phyloP scores from a whole-genome alignment of 1,140 invertebrate species.

The Augochlora pura region DNA sequence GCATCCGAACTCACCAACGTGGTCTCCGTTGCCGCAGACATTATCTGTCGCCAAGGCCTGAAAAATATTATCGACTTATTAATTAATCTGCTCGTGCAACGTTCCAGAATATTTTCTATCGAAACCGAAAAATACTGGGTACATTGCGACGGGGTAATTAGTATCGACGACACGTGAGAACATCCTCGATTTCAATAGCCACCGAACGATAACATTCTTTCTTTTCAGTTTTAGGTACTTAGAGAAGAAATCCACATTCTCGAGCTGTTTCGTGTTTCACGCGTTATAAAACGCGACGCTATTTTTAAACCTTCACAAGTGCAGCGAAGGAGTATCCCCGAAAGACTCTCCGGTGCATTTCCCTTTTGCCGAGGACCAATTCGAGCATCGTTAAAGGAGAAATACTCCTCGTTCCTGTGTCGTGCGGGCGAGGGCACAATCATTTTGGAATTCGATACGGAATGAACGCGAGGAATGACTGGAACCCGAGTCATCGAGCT shows the following conservation, averaged over 20 bases:
- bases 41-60: slow-evolving; percentile 61
- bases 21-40: slow-evolving; percentile 57
- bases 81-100: not conserved
- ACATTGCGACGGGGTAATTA: too few species aligned
- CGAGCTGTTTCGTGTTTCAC: slow-evolving; percentile 3
- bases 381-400: slow-evolving; percentile 7
- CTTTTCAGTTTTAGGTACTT: not conserved
- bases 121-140: too few species aligned
- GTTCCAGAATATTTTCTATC: not conserved
- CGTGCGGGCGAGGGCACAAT: not conserved
- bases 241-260: not conserved
- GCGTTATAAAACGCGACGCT: slow-evolving; percentile 29
- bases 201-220: not conserved
- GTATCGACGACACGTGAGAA: too few species aligned
- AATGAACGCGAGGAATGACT: not conserved
- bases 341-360: slow-evolving; percentile 26
- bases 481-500: not conserved
- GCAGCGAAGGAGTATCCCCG: slow-evolving; percentile 23
- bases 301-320: slow-evolving; percentile 35
- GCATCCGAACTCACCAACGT: slow-evolving; percentile 60
- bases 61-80: slow-evolving; percentile 45
- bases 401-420: not conserved
- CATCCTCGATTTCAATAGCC: too few species aligned
- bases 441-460: not conserved
- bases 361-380: not conserved